Conservation (phyloP, 2,888 invertebrate species). For the Lottia scabra region DNA sequence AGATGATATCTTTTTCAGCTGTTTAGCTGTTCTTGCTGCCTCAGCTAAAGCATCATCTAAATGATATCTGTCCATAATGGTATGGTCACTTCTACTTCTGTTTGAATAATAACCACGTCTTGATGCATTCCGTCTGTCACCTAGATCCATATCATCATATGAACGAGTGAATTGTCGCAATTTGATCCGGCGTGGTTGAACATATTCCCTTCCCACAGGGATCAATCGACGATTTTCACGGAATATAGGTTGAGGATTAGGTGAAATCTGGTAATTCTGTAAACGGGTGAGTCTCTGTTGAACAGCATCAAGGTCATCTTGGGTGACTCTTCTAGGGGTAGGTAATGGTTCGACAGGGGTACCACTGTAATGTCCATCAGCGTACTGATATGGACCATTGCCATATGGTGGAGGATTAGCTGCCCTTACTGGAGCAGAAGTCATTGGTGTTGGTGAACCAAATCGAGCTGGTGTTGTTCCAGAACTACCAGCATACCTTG, state of each 20-base stretch:
- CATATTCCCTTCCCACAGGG: constrained; percentile 39
- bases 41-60: constrained; percentile 52
- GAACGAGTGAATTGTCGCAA: constrained; percentile 44
- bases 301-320: constrained; percentile 53
- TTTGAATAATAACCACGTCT: constrained; percentile 30
- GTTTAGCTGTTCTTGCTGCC: constrained; percentile 49
- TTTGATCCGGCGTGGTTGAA: constrained; percentile 28
- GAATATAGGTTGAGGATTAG: constrained; percentile 37
- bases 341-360: not conserved
- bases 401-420: constrained; percentile 8
- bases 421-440: constrained; percentile 13
- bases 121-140: constrained; percentile 20
- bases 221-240: constrained; percentile 18
- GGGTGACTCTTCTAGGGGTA: constrained; percentile 42
- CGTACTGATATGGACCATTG: not conserved
- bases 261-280: constrained; percentile 51
- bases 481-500: constrained; percentile 32
- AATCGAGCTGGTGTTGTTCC: constrained; percentile 45
- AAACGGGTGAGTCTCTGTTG: constrained; percentile 51
- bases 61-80: constrained; percentile 43
- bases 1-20: constrained; percentile 55
- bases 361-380: not conserved
- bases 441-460: constrained; percentile 30
- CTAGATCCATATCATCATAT: constrained; percentile 47
- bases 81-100: constrained; percentile 16